Conservation (phyloP, 2,797 vertebrate species). For the Pseudochirops corinnae region DNA sequence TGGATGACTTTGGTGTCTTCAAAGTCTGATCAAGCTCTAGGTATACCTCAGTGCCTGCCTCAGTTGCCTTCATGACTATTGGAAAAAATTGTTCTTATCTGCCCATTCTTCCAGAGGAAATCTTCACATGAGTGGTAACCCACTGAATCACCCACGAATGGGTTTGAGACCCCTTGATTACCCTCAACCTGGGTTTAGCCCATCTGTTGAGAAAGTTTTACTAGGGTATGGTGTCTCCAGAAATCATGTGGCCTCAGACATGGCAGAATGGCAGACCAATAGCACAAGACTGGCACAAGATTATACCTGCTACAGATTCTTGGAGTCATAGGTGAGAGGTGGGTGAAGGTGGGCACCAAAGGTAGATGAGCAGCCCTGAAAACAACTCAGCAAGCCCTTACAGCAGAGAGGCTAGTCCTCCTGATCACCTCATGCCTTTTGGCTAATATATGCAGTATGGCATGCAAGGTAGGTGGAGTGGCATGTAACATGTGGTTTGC, state of each 20-base stretch:
- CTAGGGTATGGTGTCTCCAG: background rate
- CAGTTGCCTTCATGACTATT: background rate
- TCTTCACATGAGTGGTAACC: background rate
- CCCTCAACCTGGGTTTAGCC: background rate
- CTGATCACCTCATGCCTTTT: background rate
- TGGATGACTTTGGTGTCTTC: background rate
- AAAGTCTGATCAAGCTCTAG: background rate
- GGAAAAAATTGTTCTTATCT: background rate
- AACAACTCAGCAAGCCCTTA: background rate
- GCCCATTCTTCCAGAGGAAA: background rate
- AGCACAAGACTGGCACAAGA: no score
- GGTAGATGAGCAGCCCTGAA: background rate
- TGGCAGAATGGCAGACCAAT: no score
- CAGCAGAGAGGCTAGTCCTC: background rate
- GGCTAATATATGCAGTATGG: background rate
- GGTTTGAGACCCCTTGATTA: background rate
- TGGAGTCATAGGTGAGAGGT: background rate
- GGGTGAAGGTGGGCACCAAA: background rate
- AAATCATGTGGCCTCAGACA: no score
- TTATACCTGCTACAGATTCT: background rate
- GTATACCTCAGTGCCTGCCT: background rate
- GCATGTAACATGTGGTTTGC: background rate
- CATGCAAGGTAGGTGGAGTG: background rate
- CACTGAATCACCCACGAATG: background rate
- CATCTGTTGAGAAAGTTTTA: background rate